Base-by-base conservation (phyloP, 2,113 vertebrate species). In the Kryptolebias marmoratus region DNA sequence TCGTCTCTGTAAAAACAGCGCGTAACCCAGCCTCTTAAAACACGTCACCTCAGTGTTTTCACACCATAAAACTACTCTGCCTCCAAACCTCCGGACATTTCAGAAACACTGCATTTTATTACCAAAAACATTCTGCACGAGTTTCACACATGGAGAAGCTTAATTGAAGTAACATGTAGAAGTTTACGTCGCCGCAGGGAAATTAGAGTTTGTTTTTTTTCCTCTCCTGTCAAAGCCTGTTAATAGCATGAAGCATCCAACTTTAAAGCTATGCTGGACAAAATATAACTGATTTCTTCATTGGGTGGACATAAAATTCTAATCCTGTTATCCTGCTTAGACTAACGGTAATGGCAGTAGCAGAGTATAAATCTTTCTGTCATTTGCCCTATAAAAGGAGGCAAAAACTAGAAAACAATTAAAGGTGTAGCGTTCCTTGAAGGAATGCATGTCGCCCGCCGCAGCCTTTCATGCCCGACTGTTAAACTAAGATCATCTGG, bases 11-110 rank as follows among this genome's bases (percentile, higher is more conserved):
- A 68, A 79, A 68, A 80, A 79, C 42, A 67, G 14, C 22, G 47
- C 48, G 42, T 66, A 88, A 75, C 48, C 5, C 11, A 54, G 68
- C 71, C 48, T 75, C 36, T 55, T 88, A 59, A 69, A 56, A 75
- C 48, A 71, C 9, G 27, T 66, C 68, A 45, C 63, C 65, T 63
- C 49, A 64, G 54, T 39, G 44, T 56, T 73, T 85, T 76, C 5
- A 71, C 80, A 79, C 75, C 64, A 71, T 77, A 75, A 84, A 87
- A 83, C 36, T 36, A 57, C 67, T 65, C 66, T 39, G 39, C 67
- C 68, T 69, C 71, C 70, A 61, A 79, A 61, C 45, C 36, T 78
- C 70, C 70, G 71, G 77, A 73, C 65, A 65, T 81, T 80, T 73
- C 49, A 65, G 49, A 71, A 75, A 60, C 36, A 52, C 59, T 77